Conservation (phyloP, 2,113 vertebrate species). For the Excalfactoria chinensis region DNA sequence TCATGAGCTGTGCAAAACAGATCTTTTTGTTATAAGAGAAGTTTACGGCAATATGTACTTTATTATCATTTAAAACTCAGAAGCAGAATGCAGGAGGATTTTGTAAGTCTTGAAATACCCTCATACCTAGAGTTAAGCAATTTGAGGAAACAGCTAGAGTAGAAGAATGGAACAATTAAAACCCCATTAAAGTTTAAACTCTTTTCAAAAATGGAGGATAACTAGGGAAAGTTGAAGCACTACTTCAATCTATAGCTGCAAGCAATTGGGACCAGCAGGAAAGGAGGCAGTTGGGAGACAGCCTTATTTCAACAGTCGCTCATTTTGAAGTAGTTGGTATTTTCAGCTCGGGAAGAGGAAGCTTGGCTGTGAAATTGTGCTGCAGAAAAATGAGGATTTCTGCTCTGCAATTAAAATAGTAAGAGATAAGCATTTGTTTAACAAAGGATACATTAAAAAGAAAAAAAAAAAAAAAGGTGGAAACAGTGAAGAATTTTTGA, state of each 20-base stretch:
- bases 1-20: background rate
- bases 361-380: background rate
- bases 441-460: background rate
- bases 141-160: constrained; percentile 9
- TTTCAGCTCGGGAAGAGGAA: background rate
- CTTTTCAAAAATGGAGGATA: background rate
- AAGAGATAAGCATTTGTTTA: background rate
- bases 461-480: background rate
- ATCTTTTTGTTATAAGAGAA: background rate
- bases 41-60: background rate
- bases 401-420: constrained; percentile 12
- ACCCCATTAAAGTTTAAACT: constrained; percentile 44
- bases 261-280: constrained; percentile 28
- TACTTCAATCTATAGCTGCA: constrained; percentile 10
- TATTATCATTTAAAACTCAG: background rate
- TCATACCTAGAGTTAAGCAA: background rate
- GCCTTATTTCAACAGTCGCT: background rate
- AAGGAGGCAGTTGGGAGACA: background rate
- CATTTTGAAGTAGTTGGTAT: background rate
- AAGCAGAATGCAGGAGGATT: background rate
- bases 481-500: background rate
- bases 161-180: constrained; percentile 57
- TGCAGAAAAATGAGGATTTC: background rate
- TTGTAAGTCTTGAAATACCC: background rate
- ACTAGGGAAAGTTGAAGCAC: constrained; percentile 15